Percentiles rank a stretch among this genome's conserved stretches.
phyloP scores from a whole-genome alignment of 2,797 vertebrate genomes.

The Chaetophractus vellerosus region DNA sequence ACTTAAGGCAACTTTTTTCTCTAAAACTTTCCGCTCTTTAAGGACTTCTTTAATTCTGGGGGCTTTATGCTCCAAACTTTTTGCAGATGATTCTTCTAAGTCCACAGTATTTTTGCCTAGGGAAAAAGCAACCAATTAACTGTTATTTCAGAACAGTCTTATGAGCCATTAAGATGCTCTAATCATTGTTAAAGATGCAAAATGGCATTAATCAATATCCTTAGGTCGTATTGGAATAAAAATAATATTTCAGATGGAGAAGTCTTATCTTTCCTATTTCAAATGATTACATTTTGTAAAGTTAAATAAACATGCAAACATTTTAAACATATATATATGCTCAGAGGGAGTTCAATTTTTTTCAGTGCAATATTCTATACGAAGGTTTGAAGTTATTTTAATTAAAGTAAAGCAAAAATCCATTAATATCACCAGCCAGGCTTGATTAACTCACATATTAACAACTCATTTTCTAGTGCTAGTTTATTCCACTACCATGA shows the following conservation, averaged over 20 bases:
- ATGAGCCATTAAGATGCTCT: constrained; percentile 55
- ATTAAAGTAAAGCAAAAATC: neutral
- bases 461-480: neutral
- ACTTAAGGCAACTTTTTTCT: constrained; percentile 98
- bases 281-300: constrained; percentile 1
- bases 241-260: neutral
- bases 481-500: neutral
- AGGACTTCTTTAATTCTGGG: constrained; percentile 96
- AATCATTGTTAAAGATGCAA: constrained; percentile 53
- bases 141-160: constrained; percentile 51
- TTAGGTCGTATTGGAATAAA: constrained; percentile 54
- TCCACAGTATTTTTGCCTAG: constrained; percentile 88
- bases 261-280: neutral
- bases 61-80: constrained; percentile 86
- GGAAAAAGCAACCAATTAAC: constrained; percentile 59
- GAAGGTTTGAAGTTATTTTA: constrained; percentile 17
- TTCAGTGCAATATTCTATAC: neutral
- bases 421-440: neutral
- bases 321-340: neutral
- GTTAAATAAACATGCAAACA: neutral
- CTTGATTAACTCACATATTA: neutral
- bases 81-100: constrained; percentile 86
- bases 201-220: constrained; percentile 1
- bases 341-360: constrained; percentile 18
- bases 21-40: constrained; percentile 97